A percentile compares a stretch with the other conserved stretches of the same genome.
phyloP scores from a whole-genome alignment of 2,888 invertebrate species.

The Anticlea derivata region DNA sequence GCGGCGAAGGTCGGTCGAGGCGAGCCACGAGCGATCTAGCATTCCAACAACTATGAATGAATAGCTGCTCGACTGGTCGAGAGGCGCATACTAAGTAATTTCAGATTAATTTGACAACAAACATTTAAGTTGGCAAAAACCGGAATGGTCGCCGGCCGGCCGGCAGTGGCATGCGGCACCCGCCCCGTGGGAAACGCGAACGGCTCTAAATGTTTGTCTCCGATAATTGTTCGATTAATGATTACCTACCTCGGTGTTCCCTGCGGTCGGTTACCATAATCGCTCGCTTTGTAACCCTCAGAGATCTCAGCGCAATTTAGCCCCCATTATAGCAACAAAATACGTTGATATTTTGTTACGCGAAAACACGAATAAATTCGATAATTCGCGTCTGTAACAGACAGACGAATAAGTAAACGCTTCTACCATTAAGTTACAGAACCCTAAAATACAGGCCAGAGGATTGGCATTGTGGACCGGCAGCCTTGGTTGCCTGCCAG shows the following conservation, averaged over 20 bases:
- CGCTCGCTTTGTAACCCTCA: neutral
- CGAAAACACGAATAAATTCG: too few relatives aligned
- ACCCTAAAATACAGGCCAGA: too few relatives aligned
- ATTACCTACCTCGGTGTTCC: constrained; percentile 32
- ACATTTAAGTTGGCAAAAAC: constrained; percentile 79
- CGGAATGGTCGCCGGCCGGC: constrained; percentile 69
- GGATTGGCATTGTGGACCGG: too few relatives aligned
- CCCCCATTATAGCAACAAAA: too few relatives aligned
- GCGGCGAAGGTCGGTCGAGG: constrained; percentile 72
- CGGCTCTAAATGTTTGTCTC: constrained; percentile 65
- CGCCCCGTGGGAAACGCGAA: constrained; percentile 75
- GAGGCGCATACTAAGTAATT: constrained; percentile 74
- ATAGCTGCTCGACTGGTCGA: constrained; percentile 77
- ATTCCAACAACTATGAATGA: constrained; percentile 82
- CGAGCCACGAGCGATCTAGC: constrained; percentile 78
- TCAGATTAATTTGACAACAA: constrained; percentile 83
- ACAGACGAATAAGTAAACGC: too few relatives aligned
- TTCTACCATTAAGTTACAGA: too few relatives aligned
- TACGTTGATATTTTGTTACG: too few relatives aligned
- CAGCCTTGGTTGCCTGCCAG: too few relatives aligned
- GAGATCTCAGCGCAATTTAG: too few relatives aligned
- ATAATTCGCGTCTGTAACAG: too few relatives aligned
- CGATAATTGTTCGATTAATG: constrained; percentile 63
- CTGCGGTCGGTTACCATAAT: neutral
- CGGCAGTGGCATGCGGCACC: constrained; percentile 49